These are phyloP conservation scores for Aphelinus atriplicis DNA, from an alignment of 1,140 invertebrate genomes.

Conservation along the genomic window DNA sequence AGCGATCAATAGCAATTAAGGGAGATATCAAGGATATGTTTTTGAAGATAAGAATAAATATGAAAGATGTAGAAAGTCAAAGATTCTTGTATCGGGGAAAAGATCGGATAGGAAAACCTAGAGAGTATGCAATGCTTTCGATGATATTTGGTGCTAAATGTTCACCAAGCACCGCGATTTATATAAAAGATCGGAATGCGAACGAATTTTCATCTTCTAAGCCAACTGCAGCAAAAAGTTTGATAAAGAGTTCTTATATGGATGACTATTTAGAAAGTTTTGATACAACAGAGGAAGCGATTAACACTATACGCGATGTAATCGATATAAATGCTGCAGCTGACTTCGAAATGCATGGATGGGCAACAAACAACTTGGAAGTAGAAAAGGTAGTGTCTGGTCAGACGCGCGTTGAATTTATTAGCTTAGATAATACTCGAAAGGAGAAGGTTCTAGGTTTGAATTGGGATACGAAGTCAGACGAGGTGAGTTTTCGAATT, in stretches of 20 bases:
- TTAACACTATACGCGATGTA: background rate
- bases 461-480: conserved; percentile 17
- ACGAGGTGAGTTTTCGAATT: conserved; percentile 2
- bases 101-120: background rate
- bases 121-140: background rate
- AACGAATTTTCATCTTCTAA: background rate
- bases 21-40: background rate
- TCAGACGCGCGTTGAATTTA: too few species aligned
- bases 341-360: conserved; percentile 1
- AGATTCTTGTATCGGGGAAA: background rate
- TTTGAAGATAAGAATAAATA: too few species aligned
- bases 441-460: conserved; percentile 21
- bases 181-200: conserved; percentile 27
- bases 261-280: conserved; percentile 20
- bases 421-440: too few species aligned
- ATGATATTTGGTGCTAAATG: background rate
- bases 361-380: background rate
- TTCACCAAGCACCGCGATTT: background rate
- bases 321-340: background rate
- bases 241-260: conserved; percentile 7
- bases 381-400: background rate
- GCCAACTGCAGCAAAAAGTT: background rate
- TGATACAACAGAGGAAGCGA: background rate
- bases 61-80: background rate
- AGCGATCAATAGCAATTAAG: background rate